Percentiles rank a stretch among this genome's conserved stretches.
phyloP scores from a whole-genome alignment of 2,113 vertebrate species.

The Eublepharis macularius region DNA sequence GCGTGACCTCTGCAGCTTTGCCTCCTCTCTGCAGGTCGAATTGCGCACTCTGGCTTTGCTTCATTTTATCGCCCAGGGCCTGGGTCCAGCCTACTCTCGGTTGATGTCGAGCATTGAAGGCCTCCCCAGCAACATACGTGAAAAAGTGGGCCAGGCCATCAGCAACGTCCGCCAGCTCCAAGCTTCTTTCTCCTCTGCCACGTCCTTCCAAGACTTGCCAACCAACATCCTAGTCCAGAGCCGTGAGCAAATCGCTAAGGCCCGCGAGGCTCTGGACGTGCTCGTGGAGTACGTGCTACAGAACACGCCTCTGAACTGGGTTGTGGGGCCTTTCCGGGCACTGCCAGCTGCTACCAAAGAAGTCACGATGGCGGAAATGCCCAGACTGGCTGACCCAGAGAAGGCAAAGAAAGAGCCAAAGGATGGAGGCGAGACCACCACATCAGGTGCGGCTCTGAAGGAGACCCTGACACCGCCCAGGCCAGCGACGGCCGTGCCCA shows the following conservation, averaged over 20 bases:
- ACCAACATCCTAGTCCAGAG: conserved; percentile 77
- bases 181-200: conserved; percentile 73
- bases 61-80: conserved; percentile 78
- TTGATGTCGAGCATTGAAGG: conserved; percentile 85
- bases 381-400: fast-evolving
- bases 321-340: conserved; percentile 77
- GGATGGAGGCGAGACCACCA: no score
- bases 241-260: conserved; percentile 70
- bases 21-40: conserved; percentile 68
- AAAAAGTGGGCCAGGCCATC: conserved; percentile 76
- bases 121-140: conserved; percentile 83
- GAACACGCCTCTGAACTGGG: conserved; percentile 82
- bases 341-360: conserved; percentile 29
- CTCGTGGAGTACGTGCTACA: conserved; percentile 73
- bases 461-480: background rate
- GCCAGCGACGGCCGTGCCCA: background rate
- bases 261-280: conserved; percentile 83
- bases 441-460: fast-evolving
- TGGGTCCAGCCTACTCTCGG: conserved; percentile 72
- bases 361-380: fast-evolving
- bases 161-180: conserved; percentile 82
- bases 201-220: conserved; percentile 80
- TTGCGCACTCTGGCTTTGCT: conserved; percentile 78
- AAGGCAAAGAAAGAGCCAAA: background rate
- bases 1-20: background rate